phyloP scores from a whole-genome alignment of 2,113 vertebrate genomes.

The Capreolus pygargus region DNA sequence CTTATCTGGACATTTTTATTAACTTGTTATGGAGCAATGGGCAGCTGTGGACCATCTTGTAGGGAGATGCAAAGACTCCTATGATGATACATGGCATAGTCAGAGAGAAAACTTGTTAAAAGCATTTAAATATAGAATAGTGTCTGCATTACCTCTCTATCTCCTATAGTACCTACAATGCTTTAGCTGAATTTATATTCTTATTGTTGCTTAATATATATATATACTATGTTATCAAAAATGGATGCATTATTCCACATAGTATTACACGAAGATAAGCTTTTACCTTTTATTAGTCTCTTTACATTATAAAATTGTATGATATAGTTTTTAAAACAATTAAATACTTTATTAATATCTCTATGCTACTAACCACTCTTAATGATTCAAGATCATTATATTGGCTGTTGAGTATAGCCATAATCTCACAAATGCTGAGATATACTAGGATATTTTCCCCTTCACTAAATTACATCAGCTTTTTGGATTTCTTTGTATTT shows the following conservation, averaged over 20 bases:
- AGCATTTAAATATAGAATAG: background rate
- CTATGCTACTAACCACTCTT: background rate
- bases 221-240: background rate
- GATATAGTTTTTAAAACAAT: background rate
- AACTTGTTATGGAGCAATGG: conserved; percentile 16
- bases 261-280: background rate
- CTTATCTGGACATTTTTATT: conserved; percentile 63
- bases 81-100: background rate
- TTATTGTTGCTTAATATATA: background rate
- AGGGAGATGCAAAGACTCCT: background rate
- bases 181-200: background rate
- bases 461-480: background rate
- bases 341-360: background rate
- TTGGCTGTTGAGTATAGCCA: background rate
- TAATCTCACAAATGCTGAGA: background rate
- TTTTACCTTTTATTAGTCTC: background rate
- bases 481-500: background rate
- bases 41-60: background rate
- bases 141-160: background rate
- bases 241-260: background rate
- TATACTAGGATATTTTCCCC: background rate
- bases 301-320: background rate
- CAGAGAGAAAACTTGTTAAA: background rate
- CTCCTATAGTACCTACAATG: background rate
- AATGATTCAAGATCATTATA: background rate